Conservation (phyloP, 2,113 vertebrate genomes). For the Sula dactylatra region DNA sequence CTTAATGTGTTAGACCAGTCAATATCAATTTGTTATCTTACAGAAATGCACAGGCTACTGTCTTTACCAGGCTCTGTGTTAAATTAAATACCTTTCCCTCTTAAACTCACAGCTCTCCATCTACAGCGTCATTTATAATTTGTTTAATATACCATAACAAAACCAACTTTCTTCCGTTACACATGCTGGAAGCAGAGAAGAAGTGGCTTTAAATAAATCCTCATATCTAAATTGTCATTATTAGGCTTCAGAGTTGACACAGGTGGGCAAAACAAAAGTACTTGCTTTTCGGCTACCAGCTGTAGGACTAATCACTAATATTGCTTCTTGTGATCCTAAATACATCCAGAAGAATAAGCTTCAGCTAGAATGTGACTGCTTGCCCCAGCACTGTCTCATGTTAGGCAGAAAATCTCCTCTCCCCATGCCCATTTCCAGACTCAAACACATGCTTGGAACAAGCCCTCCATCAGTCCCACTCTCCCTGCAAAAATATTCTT, state of each 20-base stretch:
- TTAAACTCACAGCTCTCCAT: neutral
- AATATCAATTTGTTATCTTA: neutral
- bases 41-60: neutral
- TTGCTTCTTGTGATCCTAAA: neutral
- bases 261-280: neutral
- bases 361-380: neutral
- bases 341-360: neutral
- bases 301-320: neutral
- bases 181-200: neutral
- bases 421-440: neutral
- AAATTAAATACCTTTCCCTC: neutral
- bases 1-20: slow-evolving; percentile 16
- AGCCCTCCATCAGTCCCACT: neutral
- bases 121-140: neutral
- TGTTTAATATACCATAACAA: neutral
- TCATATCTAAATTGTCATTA: neutral
- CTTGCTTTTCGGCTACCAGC: neutral
- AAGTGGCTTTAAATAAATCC: neutral
- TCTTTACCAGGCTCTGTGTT: neutral
- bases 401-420: neutral
- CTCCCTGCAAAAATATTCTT: neutral
- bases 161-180: neutral
- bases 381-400: neutral
- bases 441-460: neutral
- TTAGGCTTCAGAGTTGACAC: neutral